phyloP scores from a whole-genome alignment of 2,113 vertebrate species.

The Anguilla japonica region DNA sequence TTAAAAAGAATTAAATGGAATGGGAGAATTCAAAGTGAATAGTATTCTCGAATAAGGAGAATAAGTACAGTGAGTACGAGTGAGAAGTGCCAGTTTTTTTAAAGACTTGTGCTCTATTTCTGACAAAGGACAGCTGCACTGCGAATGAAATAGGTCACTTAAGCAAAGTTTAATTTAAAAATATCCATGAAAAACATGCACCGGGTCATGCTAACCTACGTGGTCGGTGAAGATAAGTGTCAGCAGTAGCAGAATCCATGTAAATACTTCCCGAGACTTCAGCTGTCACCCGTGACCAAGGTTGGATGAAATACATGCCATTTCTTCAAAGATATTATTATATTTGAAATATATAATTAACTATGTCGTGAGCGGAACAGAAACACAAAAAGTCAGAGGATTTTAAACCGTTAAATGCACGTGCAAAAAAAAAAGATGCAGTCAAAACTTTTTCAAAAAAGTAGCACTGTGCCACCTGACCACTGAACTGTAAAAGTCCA shows the following conservation, averaged over 20 bases:
- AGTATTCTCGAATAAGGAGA: not conserved
- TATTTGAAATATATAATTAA: not conserved
- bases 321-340: not conserved
- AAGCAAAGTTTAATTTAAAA: not conserved
- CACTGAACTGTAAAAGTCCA: not conserved
- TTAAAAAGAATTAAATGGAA: not conserved
- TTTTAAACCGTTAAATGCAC: not conserved
- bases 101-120: not conserved
- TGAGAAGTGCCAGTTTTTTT: not conserved
- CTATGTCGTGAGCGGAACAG: too few species aligned
- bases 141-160: not conserved
- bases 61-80: not conserved
- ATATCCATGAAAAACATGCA: not conserved
- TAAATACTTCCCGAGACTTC: not conserved
- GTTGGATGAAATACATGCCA: not conserved
- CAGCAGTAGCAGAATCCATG: not conserved
- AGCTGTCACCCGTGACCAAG: too few species aligned
- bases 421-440: not conserved
- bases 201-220: not conserved
- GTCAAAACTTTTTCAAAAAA: not conserved
- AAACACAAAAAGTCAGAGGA: not conserved
- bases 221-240: not conserved
- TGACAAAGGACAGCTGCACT: not conserved
- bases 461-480: not conserved
- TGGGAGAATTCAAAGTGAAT: not conserved